Evolutionary conservation across 35 echinoderm and acorn worm genomes (phyloP).

Genomic region (Amphiura filiformis): DNA sequence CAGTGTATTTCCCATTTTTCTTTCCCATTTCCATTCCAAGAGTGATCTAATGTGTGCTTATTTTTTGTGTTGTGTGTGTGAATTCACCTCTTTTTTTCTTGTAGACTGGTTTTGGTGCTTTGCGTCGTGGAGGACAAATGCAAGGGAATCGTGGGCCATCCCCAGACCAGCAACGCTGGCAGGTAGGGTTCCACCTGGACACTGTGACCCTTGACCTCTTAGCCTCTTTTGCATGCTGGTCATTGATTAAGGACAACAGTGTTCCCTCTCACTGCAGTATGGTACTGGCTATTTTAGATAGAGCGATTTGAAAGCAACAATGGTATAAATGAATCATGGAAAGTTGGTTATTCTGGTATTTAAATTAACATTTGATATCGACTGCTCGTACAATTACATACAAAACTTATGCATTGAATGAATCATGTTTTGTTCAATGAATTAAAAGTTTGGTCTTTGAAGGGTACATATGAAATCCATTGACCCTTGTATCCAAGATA

Average conservation of each 20-base stretch:
- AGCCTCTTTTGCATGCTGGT: slow-evolving; percentile 3
- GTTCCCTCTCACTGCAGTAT: not conserved
- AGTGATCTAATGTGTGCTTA: not conserved
- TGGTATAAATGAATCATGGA: too few relatives aligned
- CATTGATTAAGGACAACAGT: not conserved
- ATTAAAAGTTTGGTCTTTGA: too few relatives aligned
- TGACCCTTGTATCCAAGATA: not conserved
- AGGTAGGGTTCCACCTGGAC: slow-evolving; percentile 12
- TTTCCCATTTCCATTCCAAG: not conserved
- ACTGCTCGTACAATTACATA: too few relatives aligned
- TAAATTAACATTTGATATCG: too few relatives aligned
- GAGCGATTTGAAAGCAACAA: too few relatives aligned
- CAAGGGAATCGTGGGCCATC: not conserved
- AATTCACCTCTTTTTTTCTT: not conserved
- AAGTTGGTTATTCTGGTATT: too few relatives aligned
- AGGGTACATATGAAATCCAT: too few relatives aligned
- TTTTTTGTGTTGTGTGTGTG: not conserved
- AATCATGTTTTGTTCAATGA: too few relatives aligned
- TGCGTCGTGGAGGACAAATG: not conserved
- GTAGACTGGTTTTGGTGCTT: not conserved
- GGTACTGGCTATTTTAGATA: not conserved
- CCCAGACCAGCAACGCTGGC: not conserved
- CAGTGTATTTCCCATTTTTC: too few relatives aligned
- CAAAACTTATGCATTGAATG: too few relatives aligned
- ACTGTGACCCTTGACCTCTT: slow-evolving; percentile 7